A percentile compares a stretch with the other conserved stretches of the same genome.
phyloP scores from a whole-genome alignment of 2,113 vertebrate species.

The Pomatostomus ruficeps region DNA sequence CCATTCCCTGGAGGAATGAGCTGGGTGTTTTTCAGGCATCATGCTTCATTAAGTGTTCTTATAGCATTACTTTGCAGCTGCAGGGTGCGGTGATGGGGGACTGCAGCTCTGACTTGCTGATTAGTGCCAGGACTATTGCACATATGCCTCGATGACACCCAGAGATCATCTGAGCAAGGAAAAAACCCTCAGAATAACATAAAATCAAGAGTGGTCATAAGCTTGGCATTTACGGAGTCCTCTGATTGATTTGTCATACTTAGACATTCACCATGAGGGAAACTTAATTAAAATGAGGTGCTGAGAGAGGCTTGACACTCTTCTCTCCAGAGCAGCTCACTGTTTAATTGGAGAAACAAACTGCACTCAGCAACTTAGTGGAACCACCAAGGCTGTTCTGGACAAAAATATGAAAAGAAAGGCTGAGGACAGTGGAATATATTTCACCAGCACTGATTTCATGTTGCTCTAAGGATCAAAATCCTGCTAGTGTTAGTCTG shows the following conservation, averaged over 20 bases:
- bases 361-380: not conserved
- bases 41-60: not conserved
- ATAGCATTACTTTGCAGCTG: not conserved
- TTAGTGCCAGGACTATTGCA: fast-evolving
- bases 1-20: not conserved
- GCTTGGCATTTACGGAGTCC: not conserved
- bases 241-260: not conserved
- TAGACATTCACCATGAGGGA: not conserved
- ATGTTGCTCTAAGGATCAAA: not conserved
- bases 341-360: not conserved
- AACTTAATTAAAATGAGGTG: not conserved
- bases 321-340: not conserved
- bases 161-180: not conserved
- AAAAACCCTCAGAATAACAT: not conserved
- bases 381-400: not conserved
- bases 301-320: not conserved
- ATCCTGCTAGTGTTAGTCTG: not conserved
- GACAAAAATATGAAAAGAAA: not conserved
- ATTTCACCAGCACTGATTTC: not conserved
- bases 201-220: not conserved
- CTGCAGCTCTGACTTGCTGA: not conserved
- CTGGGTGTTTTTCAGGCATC: not conserved
- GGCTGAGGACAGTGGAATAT: not conserved
- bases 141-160: not conserved
- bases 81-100: not conserved